Percentiles rank a stretch among this genome's conserved stretches.
These are phyloP conservation scores for Sorex maritimensis DNA, from an alignment of 2,797 vertebrate genomes.

Conservation along the genomic window DNA sequence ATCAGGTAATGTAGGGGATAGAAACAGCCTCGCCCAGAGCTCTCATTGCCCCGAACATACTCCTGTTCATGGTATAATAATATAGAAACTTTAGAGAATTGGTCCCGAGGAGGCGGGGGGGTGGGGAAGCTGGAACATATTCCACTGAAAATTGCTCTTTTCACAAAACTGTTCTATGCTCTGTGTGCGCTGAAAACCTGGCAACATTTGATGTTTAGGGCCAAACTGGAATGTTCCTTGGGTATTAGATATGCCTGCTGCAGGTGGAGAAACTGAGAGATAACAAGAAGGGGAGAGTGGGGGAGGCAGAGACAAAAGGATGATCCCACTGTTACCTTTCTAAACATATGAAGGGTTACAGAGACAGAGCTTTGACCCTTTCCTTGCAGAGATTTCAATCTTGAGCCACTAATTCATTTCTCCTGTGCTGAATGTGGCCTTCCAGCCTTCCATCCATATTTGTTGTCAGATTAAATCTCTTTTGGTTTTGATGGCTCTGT, in stretches of 20 bases:
- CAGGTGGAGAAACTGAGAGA: background rate
- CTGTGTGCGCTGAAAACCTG: background rate
- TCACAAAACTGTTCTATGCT: background rate
- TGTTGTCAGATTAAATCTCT: constrained; percentile 64
- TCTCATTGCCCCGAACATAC: background rate
- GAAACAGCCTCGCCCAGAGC: background rate
- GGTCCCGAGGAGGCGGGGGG: background rate
- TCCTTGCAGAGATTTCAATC: constrained; percentile 63
- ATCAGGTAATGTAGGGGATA: background rate
- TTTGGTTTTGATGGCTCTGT: constrained; percentile 26
- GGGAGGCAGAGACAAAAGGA: no score
- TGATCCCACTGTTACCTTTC: background rate
- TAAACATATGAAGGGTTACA: constrained; percentile 24
- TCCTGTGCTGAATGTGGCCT: constrained; percentile 55
- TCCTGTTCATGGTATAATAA: background rate
- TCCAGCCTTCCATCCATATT: constrained; percentile 55
- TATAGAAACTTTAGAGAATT: background rate
- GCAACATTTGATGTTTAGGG: background rate
- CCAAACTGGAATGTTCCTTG: background rate
- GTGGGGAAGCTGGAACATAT: background rate
- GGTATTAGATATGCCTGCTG: background rate
- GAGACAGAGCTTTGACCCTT: constrained; percentile 73
- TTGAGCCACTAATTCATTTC: constrained; percentile 80
- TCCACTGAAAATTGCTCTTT: background rate
- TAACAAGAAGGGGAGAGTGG: no score